Conservation (phyloP, 1,140 invertebrate species). For the Drosophila ohnishii region DNA sequence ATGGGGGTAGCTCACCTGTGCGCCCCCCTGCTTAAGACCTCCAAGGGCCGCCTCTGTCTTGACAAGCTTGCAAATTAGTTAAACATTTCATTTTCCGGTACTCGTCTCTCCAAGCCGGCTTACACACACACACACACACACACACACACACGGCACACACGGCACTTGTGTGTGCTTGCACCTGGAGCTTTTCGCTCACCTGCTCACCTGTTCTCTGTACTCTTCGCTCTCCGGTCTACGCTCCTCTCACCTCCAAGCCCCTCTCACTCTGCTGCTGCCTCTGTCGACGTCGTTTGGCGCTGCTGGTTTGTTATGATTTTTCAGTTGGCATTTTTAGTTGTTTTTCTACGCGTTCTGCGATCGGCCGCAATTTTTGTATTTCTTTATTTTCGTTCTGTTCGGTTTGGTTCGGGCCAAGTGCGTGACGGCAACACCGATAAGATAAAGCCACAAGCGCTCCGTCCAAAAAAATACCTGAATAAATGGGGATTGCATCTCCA, state of each 20-base stretch:
- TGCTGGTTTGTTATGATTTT: conserved; percentile 81
- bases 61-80: conserved; percentile 43
- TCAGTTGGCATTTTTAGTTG: conserved; percentile 77
- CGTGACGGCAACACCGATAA: conserved; percentile 45
- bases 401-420: conserved; percentile 31
- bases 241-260: conserved; percentile 1
- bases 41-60: neutral
- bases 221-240: neutral
- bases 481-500: conserved; percentile 21
- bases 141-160: neutral
- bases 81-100: conserved; percentile 32
- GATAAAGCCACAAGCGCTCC: conserved; percentile 24
- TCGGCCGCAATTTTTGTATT: conserved; percentile 68
- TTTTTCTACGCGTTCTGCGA: conserved; percentile 79
- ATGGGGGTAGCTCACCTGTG: neutral
- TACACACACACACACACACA: conserved; percentile 6
- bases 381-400: conserved; percentile 13
- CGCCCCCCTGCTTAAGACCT: neutral
- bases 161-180: neutral
- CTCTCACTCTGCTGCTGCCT: conserved; percentile 12
- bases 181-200: conserved; percentile 22
- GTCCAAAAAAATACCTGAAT: conserved; percentile 13
- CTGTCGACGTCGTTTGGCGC: conserved; percentile 49
- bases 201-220: conserved; percentile 25
- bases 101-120: conserved; percentile 25